Evolutionary conservation across 2,113 vertebrate genomes (phyloP), one percentile per base, ranked within the genome.

Genomic region (Cepphus grylle): DNA sequence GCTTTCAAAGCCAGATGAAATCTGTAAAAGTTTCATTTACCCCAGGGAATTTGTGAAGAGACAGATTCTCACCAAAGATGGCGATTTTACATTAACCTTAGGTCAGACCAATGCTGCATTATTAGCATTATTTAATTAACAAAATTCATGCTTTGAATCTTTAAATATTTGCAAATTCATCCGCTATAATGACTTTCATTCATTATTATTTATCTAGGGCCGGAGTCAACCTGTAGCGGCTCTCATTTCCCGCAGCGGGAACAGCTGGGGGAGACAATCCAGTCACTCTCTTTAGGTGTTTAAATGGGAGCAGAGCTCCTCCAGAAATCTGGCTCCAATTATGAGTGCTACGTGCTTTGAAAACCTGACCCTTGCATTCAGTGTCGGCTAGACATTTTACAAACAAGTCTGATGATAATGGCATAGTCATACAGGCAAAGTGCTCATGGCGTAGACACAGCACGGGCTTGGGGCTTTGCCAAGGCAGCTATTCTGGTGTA

Each of bases 101-200:
- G 94, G 96, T 97, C 89, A 95, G 93, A 69, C 47, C 6, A 10
- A 62, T 32, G 78, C 73, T 94, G 93, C 62, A 45, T 62, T 91
- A 93, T 94, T 87, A 96, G 67, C 91, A 80, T 91, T 87, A 95
- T 94, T 97, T 96, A 94, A 97, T 97, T 95, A 96, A 93, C 61
- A 86, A 92, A 96, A 96, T 66, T 90, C 55, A 90, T 49, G 81
- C 89, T 94, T 82, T 81, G 73, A 97, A 94, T 93, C 94, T 91
- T 93, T 95, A 94, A 97, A 97, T 96, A 96, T 97, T 97, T 95
- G 86, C 89, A 94, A 96, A 97, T 95, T 91, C 78, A 82, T 32
- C n/a, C 93, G 71, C 74, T 63, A 29, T 97, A 96, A 95, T 85
- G 91, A 83, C 91, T 96, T 96, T 93, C 93, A 93, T 93, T 96